phyloP scores from a whole-genome alignment of 1,140 invertebrate genomes.

The Acromyrmex echinatior region DNA sequence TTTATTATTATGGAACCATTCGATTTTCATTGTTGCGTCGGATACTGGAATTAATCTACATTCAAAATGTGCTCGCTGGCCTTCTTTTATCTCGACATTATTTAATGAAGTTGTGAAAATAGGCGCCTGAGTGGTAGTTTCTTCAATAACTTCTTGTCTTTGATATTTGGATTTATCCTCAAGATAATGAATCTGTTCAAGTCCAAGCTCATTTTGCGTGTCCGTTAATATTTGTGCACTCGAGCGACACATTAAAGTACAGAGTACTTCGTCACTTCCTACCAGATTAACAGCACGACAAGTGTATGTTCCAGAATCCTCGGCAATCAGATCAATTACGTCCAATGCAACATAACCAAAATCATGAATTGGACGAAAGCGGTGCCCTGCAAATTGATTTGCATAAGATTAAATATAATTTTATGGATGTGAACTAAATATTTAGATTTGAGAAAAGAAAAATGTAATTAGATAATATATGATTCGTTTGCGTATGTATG shows the following conservation, averaged over 20 bases:
- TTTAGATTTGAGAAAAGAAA: neutral
- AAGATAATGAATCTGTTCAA: conserved; percentile 95
- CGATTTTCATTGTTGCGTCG: conserved; percentile 98
- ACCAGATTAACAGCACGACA: conserved; percentile 96
- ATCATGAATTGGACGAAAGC: conserved; percentile 97
- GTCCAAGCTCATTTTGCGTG: conserved; percentile 94
- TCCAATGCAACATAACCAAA: conserved; percentile 98
- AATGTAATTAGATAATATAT: neutral
- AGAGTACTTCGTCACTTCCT: conserved; percentile 94
- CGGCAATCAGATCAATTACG: conserved; percentile 96
- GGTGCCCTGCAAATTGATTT: conserved; percentile 88
- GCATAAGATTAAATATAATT: conserved; percentile 28
- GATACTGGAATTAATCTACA: conserved; percentile 98
- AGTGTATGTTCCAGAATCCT: conserved; percentile 97
- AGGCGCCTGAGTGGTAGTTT: conserved; percentile 95
- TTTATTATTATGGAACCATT: conserved; percentile 98
- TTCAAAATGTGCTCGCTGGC: conserved; percentile 98
- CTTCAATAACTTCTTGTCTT: conserved; percentile 91
- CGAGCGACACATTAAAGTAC: conserved; percentile 90
- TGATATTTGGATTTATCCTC: conserved; percentile 94
- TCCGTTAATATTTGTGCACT: conserved; percentile 93
- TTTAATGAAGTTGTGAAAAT: conserved; percentile 96
- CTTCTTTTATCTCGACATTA: conserved; percentile 97
- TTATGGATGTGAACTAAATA: no score
- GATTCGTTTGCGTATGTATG: neutral